Evolutionary conservation across 2,888 invertebrate species (phyloP).

Genomic region (Drosophila melanosoma): DNA sequence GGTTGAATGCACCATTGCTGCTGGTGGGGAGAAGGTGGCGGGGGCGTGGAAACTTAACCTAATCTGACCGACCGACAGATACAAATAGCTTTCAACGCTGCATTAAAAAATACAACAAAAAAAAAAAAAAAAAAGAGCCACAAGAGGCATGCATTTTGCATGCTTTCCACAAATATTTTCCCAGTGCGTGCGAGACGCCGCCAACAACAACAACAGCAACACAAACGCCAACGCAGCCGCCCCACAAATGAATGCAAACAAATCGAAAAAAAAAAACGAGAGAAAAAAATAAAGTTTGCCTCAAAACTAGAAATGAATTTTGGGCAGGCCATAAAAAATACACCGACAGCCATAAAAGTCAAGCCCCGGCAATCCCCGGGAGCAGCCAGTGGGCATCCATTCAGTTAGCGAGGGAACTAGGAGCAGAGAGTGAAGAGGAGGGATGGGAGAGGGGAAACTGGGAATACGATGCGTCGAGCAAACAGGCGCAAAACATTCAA

Average conservation of each 20-base stretch:
- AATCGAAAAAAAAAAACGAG: slow-evolving; percentile 44
- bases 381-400: slow-evolving; percentile 53
- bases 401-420: slow-evolving; percentile 40
- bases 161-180: slow-evolving; percentile 76
- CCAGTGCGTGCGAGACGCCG: slow-evolving; percentile 64
- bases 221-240: slow-evolving; percentile 54
- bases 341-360: slow-evolving; percentile 79
- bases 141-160: slow-evolving; percentile 75
- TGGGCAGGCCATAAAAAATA: slow-evolving; percentile 76
- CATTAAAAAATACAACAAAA: slow-evolving; percentile 60
- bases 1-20: slow-evolving; percentile 21
- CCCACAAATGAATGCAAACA: slow-evolving; percentile 70
- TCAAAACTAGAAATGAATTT: slow-evolving; percentile 69
- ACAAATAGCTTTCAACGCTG: slow-evolving; percentile 79
- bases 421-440: background rate
- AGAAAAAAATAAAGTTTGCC: slow-evolving; percentile 26
- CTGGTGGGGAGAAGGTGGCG: background rate
- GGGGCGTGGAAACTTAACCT: slow-evolving; percentile 67
- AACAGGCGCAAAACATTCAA: slow-evolving; percentile 60
- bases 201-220: slow-evolving; percentile 38
- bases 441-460: background rate
- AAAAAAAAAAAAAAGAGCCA: slow-evolving; percentile 66
- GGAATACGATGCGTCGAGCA: slow-evolving; percentile 23
- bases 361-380: slow-evolving; percentile 77
- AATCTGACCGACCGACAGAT: slow-evolving; percentile 81